phyloP scores from a whole-genome alignment of 2,797 vertebrate genomes.

The Acanthurus tractus region DNA sequence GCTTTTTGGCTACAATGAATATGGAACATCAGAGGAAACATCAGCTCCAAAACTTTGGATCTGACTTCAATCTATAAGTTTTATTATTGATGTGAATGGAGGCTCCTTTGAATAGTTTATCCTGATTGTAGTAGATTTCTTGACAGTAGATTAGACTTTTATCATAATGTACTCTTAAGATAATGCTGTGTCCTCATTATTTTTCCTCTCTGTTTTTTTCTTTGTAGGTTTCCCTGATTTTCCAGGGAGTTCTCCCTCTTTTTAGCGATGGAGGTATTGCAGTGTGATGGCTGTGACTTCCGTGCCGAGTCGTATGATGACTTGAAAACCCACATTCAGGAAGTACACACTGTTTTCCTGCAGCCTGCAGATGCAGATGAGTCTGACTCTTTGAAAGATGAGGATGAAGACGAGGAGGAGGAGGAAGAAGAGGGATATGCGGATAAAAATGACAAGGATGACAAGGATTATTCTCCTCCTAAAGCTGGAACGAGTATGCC shows the following conservation, averaged over 20 bases:
- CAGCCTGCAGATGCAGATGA: conserved; percentile 95
- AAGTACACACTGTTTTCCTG: conserved; percentile 97
- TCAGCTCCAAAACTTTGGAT: conserved; percentile 7
- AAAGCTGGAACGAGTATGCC: conserved; percentile 80
- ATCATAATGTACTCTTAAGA: background rate
- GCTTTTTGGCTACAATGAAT: conserved; percentile 18
- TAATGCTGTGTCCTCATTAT: conserved; percentile 17
- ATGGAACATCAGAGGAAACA: conserved; percentile 16
- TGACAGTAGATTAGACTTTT: conserved; percentile 13
- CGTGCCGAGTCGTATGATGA: conserved; percentile 96
- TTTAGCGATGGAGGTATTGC: conserved; percentile 96
- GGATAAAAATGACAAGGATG: conserved; percentile 75
- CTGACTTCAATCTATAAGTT: conserved; percentile 9
- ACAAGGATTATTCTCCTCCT: conserved; percentile 71
- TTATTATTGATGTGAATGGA: background rate
- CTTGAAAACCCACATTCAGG: conserved; percentile 97
- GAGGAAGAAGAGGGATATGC: conserved; percentile 68
- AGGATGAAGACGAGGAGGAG: conserved; percentile 84
- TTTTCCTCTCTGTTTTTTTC: conserved; percentile 12
- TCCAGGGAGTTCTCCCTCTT: conserved; percentile 84
- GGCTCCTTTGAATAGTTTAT: conserved; percentile 12
- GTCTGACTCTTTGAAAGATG: conserved; percentile 91
- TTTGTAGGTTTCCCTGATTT: conserved; percentile 93
- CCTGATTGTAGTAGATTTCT: background rate
- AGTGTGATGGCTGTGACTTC: conserved; percentile 99